A percentile compares a stretch with the other conserved stretches of the same genome.
phyloP scores from a whole-genome alignment of 2,888 invertebrate species.

The Eurytoma adleriae region DNA sequence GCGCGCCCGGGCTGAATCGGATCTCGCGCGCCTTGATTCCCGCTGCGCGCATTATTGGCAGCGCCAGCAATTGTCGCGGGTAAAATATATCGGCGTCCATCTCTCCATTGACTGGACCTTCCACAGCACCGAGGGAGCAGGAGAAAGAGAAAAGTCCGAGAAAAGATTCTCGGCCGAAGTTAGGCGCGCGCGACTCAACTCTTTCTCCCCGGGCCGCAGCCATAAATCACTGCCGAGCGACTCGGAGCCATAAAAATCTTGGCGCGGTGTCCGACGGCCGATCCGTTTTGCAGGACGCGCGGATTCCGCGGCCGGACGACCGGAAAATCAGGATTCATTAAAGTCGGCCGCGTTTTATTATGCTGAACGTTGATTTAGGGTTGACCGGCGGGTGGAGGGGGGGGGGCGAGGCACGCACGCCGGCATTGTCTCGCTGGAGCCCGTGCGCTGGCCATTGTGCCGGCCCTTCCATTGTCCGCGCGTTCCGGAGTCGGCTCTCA shows the following conservation, averaged over 20 bases:
- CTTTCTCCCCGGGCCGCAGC: not conserved
- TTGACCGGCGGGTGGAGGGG: constrained; percentile 60
- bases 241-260: not conserved
- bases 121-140: not conserved
- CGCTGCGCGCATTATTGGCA: constrained; percentile 33
- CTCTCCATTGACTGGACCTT: constrained; percentile 11
- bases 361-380: constrained; percentile 73
- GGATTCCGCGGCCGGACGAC: constrained; percentile 30
- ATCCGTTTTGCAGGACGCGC: too few species aligned
- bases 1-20: not conserved
- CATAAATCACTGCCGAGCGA: constrained; percentile 33
- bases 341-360: constrained; percentile 70
- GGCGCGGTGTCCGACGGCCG: not conserved
- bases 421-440: constrained; percentile 69
- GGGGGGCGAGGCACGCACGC: constrained; percentile 58
- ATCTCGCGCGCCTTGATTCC: not conserved
- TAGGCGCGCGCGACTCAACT: not conserved
- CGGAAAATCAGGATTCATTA: constrained; percentile 70
- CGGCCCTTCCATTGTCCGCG: constrained; percentile 70
- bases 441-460: constrained; percentile 70
- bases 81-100: constrained; percentile 19
- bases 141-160: constrained; percentile 12
- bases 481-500: constrained; percentile 25
- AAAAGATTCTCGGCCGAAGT: constrained; percentile 7
- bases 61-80: constrained; percentile 4